Base-by-base conservation (phyloP, 2,113 vertebrate species). In the Falcunculus frontatus region DNA sequence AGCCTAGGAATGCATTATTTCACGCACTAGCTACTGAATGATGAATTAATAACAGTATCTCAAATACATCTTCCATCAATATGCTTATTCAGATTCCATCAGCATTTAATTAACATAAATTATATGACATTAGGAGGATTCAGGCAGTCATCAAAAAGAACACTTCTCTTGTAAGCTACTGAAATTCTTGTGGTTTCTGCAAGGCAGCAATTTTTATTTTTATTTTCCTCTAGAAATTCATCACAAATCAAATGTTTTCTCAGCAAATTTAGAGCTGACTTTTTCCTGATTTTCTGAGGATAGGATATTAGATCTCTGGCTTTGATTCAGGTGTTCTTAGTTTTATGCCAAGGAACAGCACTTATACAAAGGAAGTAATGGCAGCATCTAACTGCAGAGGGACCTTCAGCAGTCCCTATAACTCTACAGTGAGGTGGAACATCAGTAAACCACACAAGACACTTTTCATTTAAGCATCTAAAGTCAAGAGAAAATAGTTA, bases 101-200 rank as follows among this genome's bases (percentile, higher is more conserved):
- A 94, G 96, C 95, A 96, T 96, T 96, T 95, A 96, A 97, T 97
- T 97, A 97, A 91, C 91, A 96, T 93, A 97, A 96, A 95, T 96
- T 93, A 96, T 60, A 82, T 87, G 73, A 96, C 84, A 95, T 11
- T 57, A 94, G 79, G 23, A 91, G 21, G 86, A 93, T 93, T 80
- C 87, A 88, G 65, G 72, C 76, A 95, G 76, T 82, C 88, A 95
- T 86, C 87, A 91, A 72, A 89, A 97, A 79, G 67, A 84, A 64
- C 57, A 56, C 33, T 70, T 89, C 65, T 75, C 59, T 83, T 70
- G 26, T 35, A 74, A 81, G 64, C 80, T 86, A 49, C 80, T 67
- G 47, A 91, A 72, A 86, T 87, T 91, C 80, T 93, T 86, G 41
- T 21, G 41, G 22, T 60, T 93, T 92, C 84, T 77, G 55, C 86